Base-by-base conservation (phyloP, 1,140 invertebrate genomes). In the Lanistes nyassanus region DNA sequence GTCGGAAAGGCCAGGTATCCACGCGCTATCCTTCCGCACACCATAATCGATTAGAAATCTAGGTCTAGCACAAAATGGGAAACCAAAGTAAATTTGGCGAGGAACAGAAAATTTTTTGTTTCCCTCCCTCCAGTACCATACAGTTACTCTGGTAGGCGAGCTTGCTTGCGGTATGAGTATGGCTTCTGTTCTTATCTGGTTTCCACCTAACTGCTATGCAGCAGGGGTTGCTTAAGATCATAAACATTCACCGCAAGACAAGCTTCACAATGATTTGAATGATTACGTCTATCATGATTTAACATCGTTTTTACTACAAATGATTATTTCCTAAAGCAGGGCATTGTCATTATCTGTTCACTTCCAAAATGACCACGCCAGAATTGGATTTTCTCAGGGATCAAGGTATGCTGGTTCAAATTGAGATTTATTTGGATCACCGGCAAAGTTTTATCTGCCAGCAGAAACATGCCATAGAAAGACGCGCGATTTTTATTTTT, bases 321-420 rank as follows among this genome's bases (percentile, higher is more conserved):
- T 60, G 23, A 42, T 42, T 26, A 5, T n/a, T 60, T 7, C 13
- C 21, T 58, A 42, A 60, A n/a, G 11, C 16, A 3, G n/a, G 37
- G 3, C n/a, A n/a, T 31, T 7, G 13, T 19, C 9, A 36, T n/a
- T 29, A 56, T 55, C 60, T 23, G 37, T 9, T 9, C 55, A 42
- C 53, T 68, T 34, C 56, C 55, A 70, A 6, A 37, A 82, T 82
- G 81, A 72, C 75, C 26, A 70, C 74, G 11, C 69, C 77, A 36
- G 79, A 82, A 72, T 75, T 81, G 11, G 69, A 75, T 16, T 81
- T 82, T 78, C 72, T 82, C 66, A 79, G 79, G 64, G 81, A 82
- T 71, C 81, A 82, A 77, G 81, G 81, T 82, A 76, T 60, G 73
- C 55, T 58, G 26, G 26, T n/a, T 16, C 31, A 37, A 36, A 19